Percentiles rank a stretch among this genome's conserved stretches.
Conservation (phyloP, 2,888 invertebrate species). For the Keiferia lycopersicella region DNA sequence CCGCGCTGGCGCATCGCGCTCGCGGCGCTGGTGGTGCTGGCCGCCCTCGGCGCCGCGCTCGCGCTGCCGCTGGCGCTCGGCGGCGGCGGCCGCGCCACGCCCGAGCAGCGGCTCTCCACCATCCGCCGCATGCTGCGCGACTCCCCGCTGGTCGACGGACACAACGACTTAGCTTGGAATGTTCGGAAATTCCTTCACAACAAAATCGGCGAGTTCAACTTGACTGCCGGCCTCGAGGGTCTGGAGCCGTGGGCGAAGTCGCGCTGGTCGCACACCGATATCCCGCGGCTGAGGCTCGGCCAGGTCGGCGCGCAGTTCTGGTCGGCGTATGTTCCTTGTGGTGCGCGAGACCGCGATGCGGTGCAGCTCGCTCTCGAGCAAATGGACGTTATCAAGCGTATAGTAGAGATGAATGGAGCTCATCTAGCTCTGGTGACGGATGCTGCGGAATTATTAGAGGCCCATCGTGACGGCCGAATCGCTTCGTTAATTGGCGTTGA, state of each 20-base stretch:
- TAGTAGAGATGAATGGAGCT: conserved; percentile 86
- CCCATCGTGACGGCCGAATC: conserved; percentile 89
- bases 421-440: conserved; percentile 88
- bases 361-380: conserved; percentile 92
- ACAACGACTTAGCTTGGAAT: conserved; percentile 95
- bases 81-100: conserved; percentile 73
- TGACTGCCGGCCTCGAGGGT: conserved; percentile 83
- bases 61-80: conserved; percentile 80
- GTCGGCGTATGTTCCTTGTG: conserved; percentile 94
- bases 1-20: conserved; percentile 80
- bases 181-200: conserved; percentile 93
- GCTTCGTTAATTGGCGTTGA: conserved; percentile 95
- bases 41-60: conserved; percentile 81
- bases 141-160: conserved; percentile 88
- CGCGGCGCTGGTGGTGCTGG: conserved; percentile 81
- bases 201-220: conserved; percentile 85
- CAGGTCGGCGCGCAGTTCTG: conserved; percentile 95
- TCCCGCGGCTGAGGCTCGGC: conserved; percentile 90
- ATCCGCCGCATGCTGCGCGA: conserved; percentile 85
- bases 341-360: conserved; percentile 90
- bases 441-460: conserved; percentile 85
- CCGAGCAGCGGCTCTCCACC: conserved; percentile 84
- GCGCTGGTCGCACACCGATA: conserved; percentile 96
- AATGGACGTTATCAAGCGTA: conserved; percentile 90
- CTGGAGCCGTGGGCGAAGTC: conserved; percentile 92